These are phyloP conservation scores for Python bivittatus DNA, from an alignment of 2,113 vertebrate species.

Conservation along the genomic window DNA sequence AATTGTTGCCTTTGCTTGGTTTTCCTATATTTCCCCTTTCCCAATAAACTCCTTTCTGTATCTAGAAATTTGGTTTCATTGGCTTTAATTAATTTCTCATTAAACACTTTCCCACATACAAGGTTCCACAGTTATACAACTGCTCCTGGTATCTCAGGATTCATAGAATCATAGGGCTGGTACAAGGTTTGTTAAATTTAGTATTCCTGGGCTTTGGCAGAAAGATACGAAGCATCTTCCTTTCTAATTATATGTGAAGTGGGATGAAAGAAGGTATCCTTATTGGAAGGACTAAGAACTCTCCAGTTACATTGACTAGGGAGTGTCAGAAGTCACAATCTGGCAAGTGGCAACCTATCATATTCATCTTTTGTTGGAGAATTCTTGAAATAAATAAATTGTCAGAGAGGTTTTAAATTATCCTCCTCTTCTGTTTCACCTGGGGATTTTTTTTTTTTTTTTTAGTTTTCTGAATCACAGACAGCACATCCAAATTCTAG, in stretches of 20 bases:
- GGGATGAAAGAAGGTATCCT: neutral
- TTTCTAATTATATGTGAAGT: neutral
- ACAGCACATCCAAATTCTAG: neutral
- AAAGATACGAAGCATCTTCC: neutral
- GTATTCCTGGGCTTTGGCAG: neutral
- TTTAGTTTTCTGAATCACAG: neutral
- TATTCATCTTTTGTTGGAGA: neutral
- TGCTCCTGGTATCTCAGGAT: neutral
- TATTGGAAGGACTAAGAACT: neutral
- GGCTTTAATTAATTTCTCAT: neutral
- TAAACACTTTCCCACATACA: neutral
- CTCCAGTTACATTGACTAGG: neutral
- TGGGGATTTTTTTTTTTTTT: neutral
- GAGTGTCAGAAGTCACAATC: neutral
- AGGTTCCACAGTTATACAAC: neutral
- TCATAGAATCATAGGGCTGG: neutral
- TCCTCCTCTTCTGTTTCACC: neutral
- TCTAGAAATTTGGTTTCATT: neutral
- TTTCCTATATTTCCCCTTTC: neutral
- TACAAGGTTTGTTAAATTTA: neutral
- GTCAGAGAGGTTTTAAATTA: neutral
- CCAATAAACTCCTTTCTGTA: neutral
- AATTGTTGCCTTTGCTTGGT: neutral
- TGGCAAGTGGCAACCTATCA: neutral
- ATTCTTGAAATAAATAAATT: neutral